Conservation (phyloP, 2,797 vertebrate species). For the Bradypodion ventrale region DNA sequence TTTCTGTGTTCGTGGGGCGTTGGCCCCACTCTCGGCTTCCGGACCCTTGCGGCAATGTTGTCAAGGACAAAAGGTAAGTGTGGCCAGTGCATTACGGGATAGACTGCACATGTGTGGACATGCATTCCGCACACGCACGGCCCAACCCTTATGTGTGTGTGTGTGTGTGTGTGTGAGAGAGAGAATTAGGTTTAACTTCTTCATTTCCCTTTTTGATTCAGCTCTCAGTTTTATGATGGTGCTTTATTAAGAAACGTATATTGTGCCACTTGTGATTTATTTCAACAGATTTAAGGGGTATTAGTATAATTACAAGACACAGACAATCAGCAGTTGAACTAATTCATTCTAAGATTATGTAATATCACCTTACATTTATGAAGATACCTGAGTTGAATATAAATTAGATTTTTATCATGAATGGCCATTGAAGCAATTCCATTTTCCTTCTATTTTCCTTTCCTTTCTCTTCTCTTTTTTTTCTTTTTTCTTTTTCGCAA, state of each 20-base stretch:
- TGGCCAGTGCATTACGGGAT: no score
- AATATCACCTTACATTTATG: conserved; percentile 25
- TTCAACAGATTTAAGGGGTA: conserved; percentile 18
- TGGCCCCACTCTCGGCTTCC: no score
- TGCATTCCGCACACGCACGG: no score
- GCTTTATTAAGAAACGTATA: background rate
- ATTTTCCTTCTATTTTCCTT: no score
- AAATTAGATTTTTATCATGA: conserved; percentile 42
- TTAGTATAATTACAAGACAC: conserved; percentile 12
- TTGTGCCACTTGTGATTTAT: background rate
- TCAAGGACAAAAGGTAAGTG: no score
- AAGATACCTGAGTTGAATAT: conserved; percentile 40
- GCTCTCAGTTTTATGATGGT: background rate
- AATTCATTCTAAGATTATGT: background rate
- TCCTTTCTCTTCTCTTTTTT: no score
- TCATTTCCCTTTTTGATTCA: conserved; percentile 22
- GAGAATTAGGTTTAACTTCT: background rate
- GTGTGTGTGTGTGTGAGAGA: no score
- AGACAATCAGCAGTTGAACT: conserved; percentile 17
- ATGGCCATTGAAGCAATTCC: conserved; percentile 48
- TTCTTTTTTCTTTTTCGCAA: conserved; percentile 49
- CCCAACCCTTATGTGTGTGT: no score
- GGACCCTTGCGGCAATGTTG: no score
- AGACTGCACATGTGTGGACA: no score
- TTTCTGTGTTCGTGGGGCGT: no score